Base-by-base conservation (phyloP, 2,113 vertebrate genomes). In the Abramis brama region DNA sequence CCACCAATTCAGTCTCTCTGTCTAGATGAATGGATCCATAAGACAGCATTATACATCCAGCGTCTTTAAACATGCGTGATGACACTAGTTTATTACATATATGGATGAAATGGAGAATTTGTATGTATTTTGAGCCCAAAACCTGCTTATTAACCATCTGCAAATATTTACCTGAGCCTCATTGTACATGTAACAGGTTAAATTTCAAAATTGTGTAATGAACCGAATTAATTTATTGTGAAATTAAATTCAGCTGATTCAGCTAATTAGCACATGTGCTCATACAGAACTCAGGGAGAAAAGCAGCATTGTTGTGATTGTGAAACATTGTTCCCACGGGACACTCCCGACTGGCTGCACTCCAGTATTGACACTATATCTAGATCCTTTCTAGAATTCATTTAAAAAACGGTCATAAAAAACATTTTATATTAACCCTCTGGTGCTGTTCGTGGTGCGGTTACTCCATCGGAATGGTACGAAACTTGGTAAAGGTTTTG, bases 11-110 rank as follows among this genome's bases (percentile, higher is more conserved):
- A 39, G 39, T 12, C 33, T 13, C 30, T 47, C 36, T 25, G 76
- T 73, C 50, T 73, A 59, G 23, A 80, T 86, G 39, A 27, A 52
- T 82, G 79, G 25, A 82, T 52, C 17, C 27, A 52, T 60, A 39
- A 79, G 52, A 60, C 55, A 39, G 13, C 21, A 60, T 60, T n/a
- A 60, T 17, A 43, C 55, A 13, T 60, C 23, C 5, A 43, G 6
- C 15, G 12, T 55, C 21, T 33, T 77, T 21, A 57, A 36, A 70
- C 30, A 36, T 27, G 27, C 7, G 6, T 25, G 55, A 43, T 62
- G 6, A 79, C 12, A 62, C 8, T 43, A 5, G 33, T 71, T 71
- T 43, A 23, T 43, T 43, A 71, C 19, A 71, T 39, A 43, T 10
- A 36, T 6, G 30, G 47, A 55, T 77, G 15, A 77, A 55, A 55